Evolutionary conservation across 2,888 invertebrate genomes (phyloP).

Genomic region (Unio pictorum): DNA sequence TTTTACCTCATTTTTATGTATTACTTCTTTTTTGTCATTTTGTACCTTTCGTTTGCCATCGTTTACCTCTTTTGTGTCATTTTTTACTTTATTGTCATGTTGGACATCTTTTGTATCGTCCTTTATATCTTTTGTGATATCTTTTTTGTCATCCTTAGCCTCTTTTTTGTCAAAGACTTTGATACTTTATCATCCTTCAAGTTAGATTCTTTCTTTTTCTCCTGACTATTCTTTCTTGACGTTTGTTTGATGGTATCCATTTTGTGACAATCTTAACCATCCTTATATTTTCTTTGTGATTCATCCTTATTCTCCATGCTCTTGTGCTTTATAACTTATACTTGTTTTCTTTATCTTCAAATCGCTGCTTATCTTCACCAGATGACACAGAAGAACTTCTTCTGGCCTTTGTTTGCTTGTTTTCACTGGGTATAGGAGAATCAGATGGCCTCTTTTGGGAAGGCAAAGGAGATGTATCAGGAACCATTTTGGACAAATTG

Average conservation of each 20-base stretch:
- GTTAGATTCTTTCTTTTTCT: slow-evolving; percentile 11
- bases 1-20: slow-evolving; percentile 17
- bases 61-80: slow-evolving; percentile 3
- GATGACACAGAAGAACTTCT: no score
- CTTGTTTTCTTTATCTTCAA: slow-evolving; percentile 9
- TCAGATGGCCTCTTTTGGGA: no score
- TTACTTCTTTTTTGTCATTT: slow-evolving; percentile 9
- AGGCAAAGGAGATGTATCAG: slow-evolving; percentile 17
- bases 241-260: no score
- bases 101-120: no score
- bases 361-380: slow-evolving; percentile 6
- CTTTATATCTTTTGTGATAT: no score
- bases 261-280: no score
- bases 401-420: neutral
- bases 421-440: slow-evolving; percentile 5
- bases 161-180: no score
- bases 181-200: slow-evolving; percentile 6
- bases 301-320: no score
- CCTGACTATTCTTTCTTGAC: slow-evolving; percentile 8
- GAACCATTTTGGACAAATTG: slow-evolving; percentile 13
- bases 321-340: no score
- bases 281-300: no score
- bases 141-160: slow-evolving; percentile 17
- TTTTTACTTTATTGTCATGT: no score
- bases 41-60: slow-evolving; percentile 3